A percentile compares a stretch with the other conserved stretches of the same genome.
These are phyloP conservation scores for Albula goreensis DNA, from an alignment of 2,113 vertebrate genomes.

Conservation along the genomic window DNA sequence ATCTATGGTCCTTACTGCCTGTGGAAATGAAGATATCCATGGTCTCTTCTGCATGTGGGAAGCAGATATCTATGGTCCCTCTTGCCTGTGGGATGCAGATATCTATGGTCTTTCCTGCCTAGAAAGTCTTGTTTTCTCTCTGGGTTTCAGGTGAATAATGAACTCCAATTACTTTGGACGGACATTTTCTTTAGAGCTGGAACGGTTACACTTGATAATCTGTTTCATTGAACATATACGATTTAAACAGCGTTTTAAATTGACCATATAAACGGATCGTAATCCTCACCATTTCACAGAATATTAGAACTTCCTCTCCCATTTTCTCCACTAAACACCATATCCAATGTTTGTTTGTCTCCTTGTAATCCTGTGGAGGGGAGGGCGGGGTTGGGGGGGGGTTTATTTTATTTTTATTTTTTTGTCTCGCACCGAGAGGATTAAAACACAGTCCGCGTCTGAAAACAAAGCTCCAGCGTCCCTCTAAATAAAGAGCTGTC, in stretches of 20 bases:
- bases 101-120: neutral
- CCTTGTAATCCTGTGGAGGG: slow-evolving; percentile 30
- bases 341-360: slow-evolving; percentile 39
- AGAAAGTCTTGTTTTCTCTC: too few relatives aligned
- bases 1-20: too few relatives aligned
- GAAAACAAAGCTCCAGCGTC: slow-evolving; percentile 1
- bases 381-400: too few relatives aligned
- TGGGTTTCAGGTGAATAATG: too few relatives aligned
- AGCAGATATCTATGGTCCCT: too few relatives aligned
- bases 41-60: too few relatives aligned
- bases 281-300: neutral
- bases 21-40: too few relatives aligned
- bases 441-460: slow-evolving; percentile 27
- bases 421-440: slow-evolving; percentile 29
- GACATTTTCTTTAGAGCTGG: too few relatives aligned
- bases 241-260: neutral
- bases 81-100: too few relatives aligned
- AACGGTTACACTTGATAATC: too few relatives aligned
- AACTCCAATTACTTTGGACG: too few relatives aligned
- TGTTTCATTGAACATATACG: too few relatives aligned
- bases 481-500: slow-evolving; percentile 3
- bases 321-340: neutral
- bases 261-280: neutral
- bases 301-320: neutral
- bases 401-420: slow-evolving; percentile 5